Conservation (phyloP, 2,113 vertebrate genomes). For the Rhodinocichla rosea region DNA sequence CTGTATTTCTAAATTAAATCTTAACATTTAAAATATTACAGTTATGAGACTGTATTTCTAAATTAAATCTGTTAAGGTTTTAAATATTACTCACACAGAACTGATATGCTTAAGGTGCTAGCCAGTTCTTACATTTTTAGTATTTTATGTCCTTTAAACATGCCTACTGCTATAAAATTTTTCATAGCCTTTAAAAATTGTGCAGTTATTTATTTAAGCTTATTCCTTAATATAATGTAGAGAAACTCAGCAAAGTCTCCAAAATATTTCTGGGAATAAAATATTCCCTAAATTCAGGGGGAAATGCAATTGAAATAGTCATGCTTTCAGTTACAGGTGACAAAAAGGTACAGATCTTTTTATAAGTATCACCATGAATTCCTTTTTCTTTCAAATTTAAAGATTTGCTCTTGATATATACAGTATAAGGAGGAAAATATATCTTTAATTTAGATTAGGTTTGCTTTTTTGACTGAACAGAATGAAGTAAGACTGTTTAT, state of each 20-base stretch:
- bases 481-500: not conserved
- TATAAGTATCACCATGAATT: not conserved
- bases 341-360: not conserved
- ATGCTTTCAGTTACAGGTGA: rapidly evolving
- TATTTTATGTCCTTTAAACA: not conserved
- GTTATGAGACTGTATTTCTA: not conserved
- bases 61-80: not conserved
- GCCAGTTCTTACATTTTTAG: not conserved
- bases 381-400: not conserved
- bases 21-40: not conserved
- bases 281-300: not conserved
- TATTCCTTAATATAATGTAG: not conserved
- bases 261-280: not conserved
- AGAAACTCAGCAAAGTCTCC: not conserved
- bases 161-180: rapidly evolving
- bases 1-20: not conserved
- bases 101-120: rapidly evolving
- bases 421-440: not conserved
- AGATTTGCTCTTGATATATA: not conserved
- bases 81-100: too few species aligned
- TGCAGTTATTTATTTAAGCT: not conserved
- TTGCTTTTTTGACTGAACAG: not conserved
- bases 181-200: rapidly evolving
- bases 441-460: not conserved
- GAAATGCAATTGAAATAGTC: rapidly evolving